Conservation (phyloP, 1,140 invertebrate species). For the Drosophila kikkawai region DNA sequence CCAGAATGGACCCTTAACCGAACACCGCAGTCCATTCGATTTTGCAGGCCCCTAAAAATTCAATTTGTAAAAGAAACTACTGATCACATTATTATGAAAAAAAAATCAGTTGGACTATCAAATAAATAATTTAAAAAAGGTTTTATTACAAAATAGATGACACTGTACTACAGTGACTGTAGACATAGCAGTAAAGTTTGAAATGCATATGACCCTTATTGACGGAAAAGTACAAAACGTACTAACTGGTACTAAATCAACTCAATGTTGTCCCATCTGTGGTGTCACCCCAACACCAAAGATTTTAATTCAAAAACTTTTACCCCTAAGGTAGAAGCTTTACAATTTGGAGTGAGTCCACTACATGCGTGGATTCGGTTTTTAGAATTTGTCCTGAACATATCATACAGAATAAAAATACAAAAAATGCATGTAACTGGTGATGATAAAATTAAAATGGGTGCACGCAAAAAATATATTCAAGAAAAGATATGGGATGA, state of each 20-base stretch:
- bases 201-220: constrained; percentile 18
- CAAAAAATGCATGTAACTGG: no score
- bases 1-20: no score
- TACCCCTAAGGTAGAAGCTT: no score
- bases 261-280: constrained; percentile 32
- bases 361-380: no score
- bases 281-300: constrained; percentile 21
- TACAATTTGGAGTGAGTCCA: no score
- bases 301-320: constrained; percentile 12
- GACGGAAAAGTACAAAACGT: constrained; percentile 24
- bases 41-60: constrained; percentile 10
- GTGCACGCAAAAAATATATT: constrained; percentile 1
- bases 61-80: constrained; percentile 12
- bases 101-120: constrained; percentile 5
- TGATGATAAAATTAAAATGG: background rate
- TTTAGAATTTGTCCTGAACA: no score
- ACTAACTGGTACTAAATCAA: constrained; percentile 13
- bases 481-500: constrained; percentile 4
- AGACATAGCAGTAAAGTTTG: background rate
- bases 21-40: background rate
- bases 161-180: background rate
- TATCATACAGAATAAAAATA: background rate
- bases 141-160: constrained; percentile 12
- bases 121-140: constrained; percentile 2
- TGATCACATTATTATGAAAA: constrained; percentile 2